Evolutionary conservation across 2,797 vertebrate species (phyloP), one percentile per base, ranked within the genome.

Genomic region (Hippocampus kuda): DNA sequence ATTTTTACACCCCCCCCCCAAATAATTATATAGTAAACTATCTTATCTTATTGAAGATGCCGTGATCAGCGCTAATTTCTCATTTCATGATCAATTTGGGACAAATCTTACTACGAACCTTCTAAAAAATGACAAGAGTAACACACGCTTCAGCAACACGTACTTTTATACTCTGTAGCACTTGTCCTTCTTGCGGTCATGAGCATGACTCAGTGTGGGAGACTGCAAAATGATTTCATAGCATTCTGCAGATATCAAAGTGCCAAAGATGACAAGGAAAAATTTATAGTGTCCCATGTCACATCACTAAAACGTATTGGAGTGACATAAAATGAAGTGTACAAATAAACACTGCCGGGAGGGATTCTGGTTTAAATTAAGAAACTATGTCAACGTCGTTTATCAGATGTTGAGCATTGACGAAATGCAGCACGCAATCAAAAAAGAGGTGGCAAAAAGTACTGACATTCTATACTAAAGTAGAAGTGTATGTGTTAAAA

Each of bases 241-340:
- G 74, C 65, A 54, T 67, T 5, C 18, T 38, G 6, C 72, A 79
- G 81, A 83, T 71, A 66, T 20, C 2, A 34, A 30, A 60, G 20
- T 44, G 70, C 65, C 71, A 78, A 57, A 63, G 57, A 65, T 77
- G 57, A 80, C 48, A 83, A 76, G 82, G 74, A 70, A 72, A 79
- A 69, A 77, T 88, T 84, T 79, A 86, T 83, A 82, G 72, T 72
- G 76, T 77, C 82, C 73, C 68, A 53, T 66, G 80, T 83, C 68
- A 74, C 70, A 77, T 38, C 38, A 82, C 46, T 48, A 71, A 69
- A 73, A 81, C 82, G 77, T 78, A 77, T 70, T 77, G 77, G 70
- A 79, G 75, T 65, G 60, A 77, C 72, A 79, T 67, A 67, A 71
- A 72, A 34, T 77, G 72, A 70, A 8, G 67, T 16, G 69, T 65